phyloP scores from a whole-genome alignment of 2,888 invertebrate species.

The Lasioglossum marginatum region DNA sequence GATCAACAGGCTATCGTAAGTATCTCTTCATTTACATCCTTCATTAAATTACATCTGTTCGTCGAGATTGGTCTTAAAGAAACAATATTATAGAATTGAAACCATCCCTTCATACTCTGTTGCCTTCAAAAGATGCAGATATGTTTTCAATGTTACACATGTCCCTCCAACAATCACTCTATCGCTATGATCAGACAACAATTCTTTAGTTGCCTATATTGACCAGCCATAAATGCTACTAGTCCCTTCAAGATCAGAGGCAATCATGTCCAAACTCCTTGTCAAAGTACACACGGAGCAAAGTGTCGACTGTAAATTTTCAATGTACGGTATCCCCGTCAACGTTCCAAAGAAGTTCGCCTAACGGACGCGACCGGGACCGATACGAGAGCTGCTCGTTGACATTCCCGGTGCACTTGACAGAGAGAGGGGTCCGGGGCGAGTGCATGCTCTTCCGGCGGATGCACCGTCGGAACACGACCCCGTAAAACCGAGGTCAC shows the following conservation, averaged over 20 bases:
- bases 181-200: too few relatives aligned
- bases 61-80: background rate
- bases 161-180: too few relatives aligned
- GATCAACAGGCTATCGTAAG: slow-evolving; percentile 83
- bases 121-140: background rate
- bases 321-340: background rate
- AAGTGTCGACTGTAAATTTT: background rate
- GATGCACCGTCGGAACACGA: slow-evolving; percentile 23
- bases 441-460: slow-evolving; percentile 35
- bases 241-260: background rate
- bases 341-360: background rate
- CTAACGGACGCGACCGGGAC: background rate
- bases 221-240: too few relatives aligned
- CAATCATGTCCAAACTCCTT: background rate
- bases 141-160: too few relatives aligned
- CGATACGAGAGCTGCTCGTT: slow-evolving; percentile 15
- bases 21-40: slow-evolving; percentile 11
- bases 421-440: background rate
- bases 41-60: background rate
- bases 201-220: too few relatives aligned
- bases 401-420: slow-evolving; percentile 16
- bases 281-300: background rate
- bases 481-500: slow-evolving; percentile 33
- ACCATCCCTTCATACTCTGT: background rate
- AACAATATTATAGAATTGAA: background rate